Percentiles rank a stretch among this genome's conserved stretches.
Evolutionary conservation across 2,113 vertebrate species (phyloP).

Genomic region (Muntiacus muntjak): DNA sequence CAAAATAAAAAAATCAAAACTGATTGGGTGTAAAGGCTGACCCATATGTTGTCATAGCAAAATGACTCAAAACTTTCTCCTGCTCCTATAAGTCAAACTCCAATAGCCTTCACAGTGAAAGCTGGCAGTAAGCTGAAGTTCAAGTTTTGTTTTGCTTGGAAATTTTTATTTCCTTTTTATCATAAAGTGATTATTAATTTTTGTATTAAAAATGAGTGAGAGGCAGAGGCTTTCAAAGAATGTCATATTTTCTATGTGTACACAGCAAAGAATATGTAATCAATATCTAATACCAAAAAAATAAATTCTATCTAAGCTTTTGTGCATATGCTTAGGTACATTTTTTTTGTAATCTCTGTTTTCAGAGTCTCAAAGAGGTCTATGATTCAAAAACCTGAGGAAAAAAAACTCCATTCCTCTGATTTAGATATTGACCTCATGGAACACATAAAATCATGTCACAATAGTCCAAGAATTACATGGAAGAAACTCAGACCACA

Average conservation of each 20-base stretch:
- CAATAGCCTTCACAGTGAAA: background rate
- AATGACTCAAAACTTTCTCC: background rate
- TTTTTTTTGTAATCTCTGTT: background rate
- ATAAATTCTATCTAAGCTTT: background rate
- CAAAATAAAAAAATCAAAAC: slow-evolving; percentile 2
- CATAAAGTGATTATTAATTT: background rate
- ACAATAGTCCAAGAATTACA: background rate
- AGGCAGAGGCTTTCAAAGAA: background rate
- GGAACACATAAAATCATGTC: background rate
- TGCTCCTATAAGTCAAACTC: background rate
- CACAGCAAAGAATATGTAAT: background rate
- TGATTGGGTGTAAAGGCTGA: background rate
- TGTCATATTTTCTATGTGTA: background rate
- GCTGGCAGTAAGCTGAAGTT: background rate
- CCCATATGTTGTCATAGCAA: background rate
- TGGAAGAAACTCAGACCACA: background rate
- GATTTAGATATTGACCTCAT: background rate
- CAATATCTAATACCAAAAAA: background rate
- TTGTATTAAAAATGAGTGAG: background rate
- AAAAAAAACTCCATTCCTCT: background rate
- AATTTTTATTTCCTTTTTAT: background rate
- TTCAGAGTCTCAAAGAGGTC: background rate
- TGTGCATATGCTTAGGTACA: background rate
- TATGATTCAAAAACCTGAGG: background rate
- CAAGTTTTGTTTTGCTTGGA: background rate